Evolutionary conservation across 2,797 vertebrate species (phyloP).

Genomic region (Pteronotus mesoamericanus): DNA sequence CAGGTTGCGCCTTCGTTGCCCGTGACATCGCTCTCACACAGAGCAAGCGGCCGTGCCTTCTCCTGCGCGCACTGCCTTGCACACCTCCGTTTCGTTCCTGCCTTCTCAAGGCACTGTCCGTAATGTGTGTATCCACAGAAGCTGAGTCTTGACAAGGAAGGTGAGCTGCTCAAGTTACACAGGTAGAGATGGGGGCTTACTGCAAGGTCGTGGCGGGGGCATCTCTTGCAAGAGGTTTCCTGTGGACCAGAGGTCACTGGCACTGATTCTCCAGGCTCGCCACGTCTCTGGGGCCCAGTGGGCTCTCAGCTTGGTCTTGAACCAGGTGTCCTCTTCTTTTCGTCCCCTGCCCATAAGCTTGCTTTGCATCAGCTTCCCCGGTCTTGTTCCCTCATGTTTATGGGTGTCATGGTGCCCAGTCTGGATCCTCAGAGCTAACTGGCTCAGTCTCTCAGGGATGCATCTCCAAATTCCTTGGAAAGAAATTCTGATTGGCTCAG

Average conservation of each 20-base stretch:
- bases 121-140: fast-evolving
- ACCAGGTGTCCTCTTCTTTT: fast-evolving
- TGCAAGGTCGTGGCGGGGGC: fast-evolving
- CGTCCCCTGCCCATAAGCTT: no score
- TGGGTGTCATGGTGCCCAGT: background rate
- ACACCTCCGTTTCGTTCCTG: background rate
- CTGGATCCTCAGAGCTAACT: background rate
- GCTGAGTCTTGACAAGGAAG: background rate
- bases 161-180: background rate
- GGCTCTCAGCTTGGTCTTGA: background rate
- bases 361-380: background rate
- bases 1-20: background rate
- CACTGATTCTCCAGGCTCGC: background rate
- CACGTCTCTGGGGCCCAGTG: background rate
- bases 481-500: background rate
- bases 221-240: background rate
- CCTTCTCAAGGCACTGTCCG: no score
- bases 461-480: background rate
- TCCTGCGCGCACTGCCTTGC: fast-evolving
- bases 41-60: background rate
- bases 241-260: background rate
- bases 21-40: fast-evolving
- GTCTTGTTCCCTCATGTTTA: background rate
- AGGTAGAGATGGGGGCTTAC: background rate
- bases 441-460: background rate